Evolutionary conservation across 1,140 invertebrate genomes (phyloP).

Genomic region (Polyergus mexicanus): DNA sequence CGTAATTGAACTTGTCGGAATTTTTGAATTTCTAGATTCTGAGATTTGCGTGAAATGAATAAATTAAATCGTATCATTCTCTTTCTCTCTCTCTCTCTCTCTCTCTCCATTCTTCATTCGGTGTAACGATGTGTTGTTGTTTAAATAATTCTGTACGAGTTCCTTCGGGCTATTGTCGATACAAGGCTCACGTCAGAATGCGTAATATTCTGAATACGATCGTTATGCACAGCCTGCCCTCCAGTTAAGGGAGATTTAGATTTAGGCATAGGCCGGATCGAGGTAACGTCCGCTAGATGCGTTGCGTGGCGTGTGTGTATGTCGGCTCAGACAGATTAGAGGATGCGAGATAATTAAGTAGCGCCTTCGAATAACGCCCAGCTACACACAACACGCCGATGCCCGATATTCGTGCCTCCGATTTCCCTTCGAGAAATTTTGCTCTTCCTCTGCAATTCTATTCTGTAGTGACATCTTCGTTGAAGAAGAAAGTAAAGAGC

Average conservation of each 20-base stretch:
- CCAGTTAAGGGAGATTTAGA: conserved; percentile 71
- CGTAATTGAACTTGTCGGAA: background rate
- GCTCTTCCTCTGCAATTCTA: conserved; percentile 18
- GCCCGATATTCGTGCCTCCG: conserved; percentile 69
- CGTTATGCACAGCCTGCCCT: conserved; percentile 54
- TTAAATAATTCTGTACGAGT: conserved; percentile 16
- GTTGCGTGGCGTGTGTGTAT: conserved; percentile 82
- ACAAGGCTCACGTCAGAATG: conserved; percentile 23
- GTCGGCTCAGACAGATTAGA: conserved; percentile 86
- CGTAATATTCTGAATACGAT: conserved; percentile 61
- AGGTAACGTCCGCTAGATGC: conserved; percentile 71
- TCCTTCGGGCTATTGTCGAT: conserved; percentile 46
- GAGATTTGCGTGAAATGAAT: background rate
- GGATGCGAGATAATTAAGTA: conserved; percentile 86
- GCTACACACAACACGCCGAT: conserved; percentile 67
- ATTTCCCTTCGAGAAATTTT: conserved; percentile 66
- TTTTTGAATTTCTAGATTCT: background rate
- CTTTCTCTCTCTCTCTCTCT: no score
- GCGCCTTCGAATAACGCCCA: conserved; percentile 85
- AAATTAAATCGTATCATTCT: background rate
- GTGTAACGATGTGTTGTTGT: background rate
- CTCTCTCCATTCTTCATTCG: background rate
- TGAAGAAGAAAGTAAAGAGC: background rate
- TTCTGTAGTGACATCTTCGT: conserved; percentile 52
- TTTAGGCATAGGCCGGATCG: conserved; percentile 42